Evolutionary conservation across 1,140 invertebrate species (phyloP), one percentile per base, ranked within the genome.

Genomic region (Hylaeus anthracinus): DNA sequence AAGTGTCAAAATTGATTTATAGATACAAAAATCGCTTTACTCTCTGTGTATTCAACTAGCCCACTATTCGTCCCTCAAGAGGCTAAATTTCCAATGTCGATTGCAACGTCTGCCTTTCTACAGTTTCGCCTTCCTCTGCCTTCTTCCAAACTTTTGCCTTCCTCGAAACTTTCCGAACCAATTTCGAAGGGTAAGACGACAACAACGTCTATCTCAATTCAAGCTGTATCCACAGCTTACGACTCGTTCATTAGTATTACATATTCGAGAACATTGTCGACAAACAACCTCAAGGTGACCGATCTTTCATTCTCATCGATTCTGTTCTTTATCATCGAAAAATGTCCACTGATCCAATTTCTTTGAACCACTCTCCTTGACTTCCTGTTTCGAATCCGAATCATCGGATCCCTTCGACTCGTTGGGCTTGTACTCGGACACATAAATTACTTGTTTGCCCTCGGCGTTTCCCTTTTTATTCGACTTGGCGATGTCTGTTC

Each of bases 361-460:
- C 66, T 90, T 85, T 26, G n/a, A 41, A 71, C 39, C 39, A 43
- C 56, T 53, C 4, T 86, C 86, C 39, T 71, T 55, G 3, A 84
- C 26, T 5, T 86, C 86, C 5, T 77, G 75, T 39, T 55, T 74
- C 43, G 63, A 15, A 2, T 65, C 60, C 8, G 71, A 73, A 15
- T 37, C n/a, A 5, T 79, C 76, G 39, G 75, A 61, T 39, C 88
- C 88, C 37, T 88, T 90, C 12, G 79, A 65, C 1, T 86, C 75
- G 12, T 66, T 60, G 1, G 91, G 88, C 58, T 93, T 93, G 60
- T 90, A 93, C 51, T 94, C 93, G 0, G 93, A 92, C 0, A 94
- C 92, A 64, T 93, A 94, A 65, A 93, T 91, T 5, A 93, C 89
- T 48, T 93, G 92, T 66, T 91, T 92, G 0, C 26, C 26, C 26